These are phyloP conservation scores for Spisula solida DNA, from an alignment of 2,888 invertebrate species.

Conservation along the genomic window DNA sequence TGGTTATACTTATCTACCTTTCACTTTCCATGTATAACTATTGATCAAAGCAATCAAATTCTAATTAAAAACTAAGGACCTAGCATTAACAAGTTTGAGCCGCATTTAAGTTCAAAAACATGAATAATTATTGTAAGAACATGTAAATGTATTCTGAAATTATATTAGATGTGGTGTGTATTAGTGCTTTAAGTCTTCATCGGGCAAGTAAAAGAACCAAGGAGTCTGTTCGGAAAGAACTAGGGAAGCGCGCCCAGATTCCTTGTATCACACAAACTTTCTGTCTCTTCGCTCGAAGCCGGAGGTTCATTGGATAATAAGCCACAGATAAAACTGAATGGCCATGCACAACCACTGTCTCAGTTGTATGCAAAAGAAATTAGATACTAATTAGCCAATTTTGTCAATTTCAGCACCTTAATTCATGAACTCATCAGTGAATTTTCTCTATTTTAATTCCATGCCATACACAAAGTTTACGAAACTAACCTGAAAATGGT, in stretches of 20 bases:
- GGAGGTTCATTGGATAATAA: too few relatives aligned
- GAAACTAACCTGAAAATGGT: too few relatives aligned
- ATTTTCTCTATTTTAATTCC: not conserved
- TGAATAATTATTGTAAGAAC: not conserved
- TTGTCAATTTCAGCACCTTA: not conserved
- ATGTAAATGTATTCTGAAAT: not conserved
- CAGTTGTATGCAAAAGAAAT: too few relatives aligned
- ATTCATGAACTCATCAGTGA: not conserved
- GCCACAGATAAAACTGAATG: too few relatives aligned
- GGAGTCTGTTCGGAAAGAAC: too few relatives aligned
- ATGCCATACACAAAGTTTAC: not conserved
- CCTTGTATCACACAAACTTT: too few relatives aligned
- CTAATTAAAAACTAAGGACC: constrained; percentile 7
- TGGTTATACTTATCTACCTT: not conserved
- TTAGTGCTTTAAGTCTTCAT: too few relatives aligned
- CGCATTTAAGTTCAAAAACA: not conserved
- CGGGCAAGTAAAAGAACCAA: too few relatives aligned
- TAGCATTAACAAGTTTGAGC: not conserved
- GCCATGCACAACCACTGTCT: too few relatives aligned
- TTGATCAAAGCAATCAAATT: constrained; percentile 17
- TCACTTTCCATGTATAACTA: not conserved
- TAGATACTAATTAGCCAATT: not conserved
- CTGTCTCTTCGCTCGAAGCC: too few relatives aligned
- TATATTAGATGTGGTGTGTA: not conserved
- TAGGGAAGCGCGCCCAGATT: too few relatives aligned